Percentiles rank a stretch among this genome's conserved stretches.
Evolutionary conservation across 2,888 invertebrate species (phyloP).

Genomic region (Cataglyphis livida): DNA sequence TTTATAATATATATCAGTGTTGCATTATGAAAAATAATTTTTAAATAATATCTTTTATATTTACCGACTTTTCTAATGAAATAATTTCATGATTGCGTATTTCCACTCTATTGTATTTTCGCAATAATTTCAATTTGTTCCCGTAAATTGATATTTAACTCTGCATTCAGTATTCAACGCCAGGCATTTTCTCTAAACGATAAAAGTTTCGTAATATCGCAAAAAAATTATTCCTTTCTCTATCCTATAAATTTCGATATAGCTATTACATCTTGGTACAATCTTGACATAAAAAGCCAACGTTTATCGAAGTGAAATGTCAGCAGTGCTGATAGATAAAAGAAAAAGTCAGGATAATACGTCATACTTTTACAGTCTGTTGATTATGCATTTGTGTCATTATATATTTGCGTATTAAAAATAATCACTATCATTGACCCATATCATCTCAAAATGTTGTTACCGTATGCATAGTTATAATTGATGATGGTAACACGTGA

Average conservation of each 20-base stretch:
- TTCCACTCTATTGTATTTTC: neutral
- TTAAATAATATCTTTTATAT: neutral
- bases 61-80: neutral
- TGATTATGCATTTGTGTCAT: neutral
- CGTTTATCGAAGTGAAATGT: slow-evolving; percentile 17
- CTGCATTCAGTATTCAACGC: neutral
- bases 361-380: slow-evolving; percentile 35
- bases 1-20: neutral
- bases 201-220: neutral
- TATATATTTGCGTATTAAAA: slow-evolving; percentile 5
- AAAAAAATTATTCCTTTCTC: slow-evolving; percentile 24
- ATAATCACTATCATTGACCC: slow-evolving; percentile 23
- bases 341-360: slow-evolving; percentile 1
- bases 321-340: neutral
- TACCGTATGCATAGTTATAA: slow-evolving; percentile 11
- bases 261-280: neutral
- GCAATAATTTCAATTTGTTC: neutral
- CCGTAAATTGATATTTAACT: slow-evolving; percentile 3
- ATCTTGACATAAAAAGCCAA: neutral
- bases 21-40: neutral
- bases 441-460: slow-evolving; percentile 49
- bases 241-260: neutral
- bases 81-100: neutral
- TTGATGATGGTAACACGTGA: neutral
- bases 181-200: neutral